A percentile compares a stretch with the other conserved stretches of the same genome.
Conservation (phyloP, 2,113 vertebrate genomes). For the Macrotis lagotis region DNA sequence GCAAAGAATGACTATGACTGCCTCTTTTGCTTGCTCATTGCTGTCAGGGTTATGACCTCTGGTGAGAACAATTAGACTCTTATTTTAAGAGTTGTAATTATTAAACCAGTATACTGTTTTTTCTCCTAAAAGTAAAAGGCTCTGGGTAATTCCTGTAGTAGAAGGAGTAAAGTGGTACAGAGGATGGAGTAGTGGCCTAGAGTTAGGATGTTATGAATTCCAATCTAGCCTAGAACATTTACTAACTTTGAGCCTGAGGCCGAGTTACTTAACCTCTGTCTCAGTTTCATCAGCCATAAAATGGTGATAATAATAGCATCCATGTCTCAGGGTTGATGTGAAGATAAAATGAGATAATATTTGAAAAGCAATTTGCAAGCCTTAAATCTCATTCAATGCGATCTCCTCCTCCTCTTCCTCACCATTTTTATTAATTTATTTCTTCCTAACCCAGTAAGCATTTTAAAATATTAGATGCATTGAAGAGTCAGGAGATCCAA, state of each 20-base stretch:
- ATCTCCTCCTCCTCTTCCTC: neutral
- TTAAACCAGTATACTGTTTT: neutral
- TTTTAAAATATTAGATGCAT: neutral
- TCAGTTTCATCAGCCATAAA: neutral
- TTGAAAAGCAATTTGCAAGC: neutral
- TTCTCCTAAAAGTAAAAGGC: neutral
- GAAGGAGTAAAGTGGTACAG: neutral
- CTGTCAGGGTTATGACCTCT: neutral
- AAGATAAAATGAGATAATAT: neutral
- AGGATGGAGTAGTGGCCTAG: neutral
- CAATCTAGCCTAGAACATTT: neutral
- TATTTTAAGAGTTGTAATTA: neutral
- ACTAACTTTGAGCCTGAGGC: neutral
- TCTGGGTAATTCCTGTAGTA: neutral
- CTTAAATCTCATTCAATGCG: neutral
- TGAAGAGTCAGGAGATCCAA: neutral
- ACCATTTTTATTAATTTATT: neutral
- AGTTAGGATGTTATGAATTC: neutral
- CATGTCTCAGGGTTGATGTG: neutral
- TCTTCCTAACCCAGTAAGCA: neutral
- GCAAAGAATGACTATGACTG: neutral
- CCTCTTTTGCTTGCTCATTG: neutral
- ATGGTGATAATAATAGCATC: neutral
- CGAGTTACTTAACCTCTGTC: neutral
- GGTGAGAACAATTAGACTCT: neutral